Base-by-base conservation (phyloP, 2,113 vertebrate species). In the Acrocephalus kingi region DNA sequence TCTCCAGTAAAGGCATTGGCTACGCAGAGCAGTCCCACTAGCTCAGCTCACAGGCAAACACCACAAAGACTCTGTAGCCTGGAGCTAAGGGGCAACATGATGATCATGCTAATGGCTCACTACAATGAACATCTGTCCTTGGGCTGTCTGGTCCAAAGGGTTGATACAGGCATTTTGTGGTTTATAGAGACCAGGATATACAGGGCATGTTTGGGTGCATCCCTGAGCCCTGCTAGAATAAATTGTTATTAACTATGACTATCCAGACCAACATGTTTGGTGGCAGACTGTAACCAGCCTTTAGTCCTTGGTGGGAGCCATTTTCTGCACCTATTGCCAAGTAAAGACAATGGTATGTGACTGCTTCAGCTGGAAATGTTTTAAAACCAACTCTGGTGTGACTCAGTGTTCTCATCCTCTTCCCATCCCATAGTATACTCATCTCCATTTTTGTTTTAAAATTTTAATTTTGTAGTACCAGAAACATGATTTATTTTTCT, bases 391-490 rank as follows among this genome's bases (percentile, higher is more conserved):
- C 49, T 78, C 73, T 89, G 37, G 55, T 63, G n/a, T 83, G 48
- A 71, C 39, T 80, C 51, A 46, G 39, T 45, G 33, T 81, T 95
- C 56, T 91, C 45, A 83, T 73, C 63, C 27, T 73, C 48, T 85
- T 67, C 64, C 33, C 48, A 71, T 75, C 30, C 45, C 83, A 56
- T 84, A 63, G 76, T 67, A 74, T 7, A 75, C 6, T 90, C 55
- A 71, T 88, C 46, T 54, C 33, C 27, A 54, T 74, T 84, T 78
- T 87, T 68, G 35, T 69, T 77, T 52, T 22, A 73, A 89, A 83
- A 97, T 93, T 75, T 82, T 77, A 91, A 89, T 97, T 96, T 94
- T 73, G 17, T 77, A 80, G 31, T 84, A 86, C 35, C 30, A 95
- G 82, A 84, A 90, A 56, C 24, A 61, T 72, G 75, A 86, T 92